Evolutionary conservation across 2,113 vertebrate species (phyloP), one percentile per base, ranked within the genome.

Genomic region (Podarcis muralis): DNA sequence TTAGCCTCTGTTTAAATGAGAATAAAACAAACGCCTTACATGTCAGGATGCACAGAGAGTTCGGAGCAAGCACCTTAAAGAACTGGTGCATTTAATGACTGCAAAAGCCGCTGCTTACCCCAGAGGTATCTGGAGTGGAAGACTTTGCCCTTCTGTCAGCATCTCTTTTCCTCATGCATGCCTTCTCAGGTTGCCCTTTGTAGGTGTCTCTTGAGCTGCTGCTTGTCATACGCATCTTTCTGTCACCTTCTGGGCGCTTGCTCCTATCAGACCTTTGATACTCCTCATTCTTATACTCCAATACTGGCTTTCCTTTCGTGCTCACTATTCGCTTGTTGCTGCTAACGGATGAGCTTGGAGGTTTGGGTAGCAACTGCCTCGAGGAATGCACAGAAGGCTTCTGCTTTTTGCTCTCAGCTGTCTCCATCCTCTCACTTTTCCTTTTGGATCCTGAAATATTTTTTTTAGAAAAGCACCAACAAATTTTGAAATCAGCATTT

Each of bases 351-450:
- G 98, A 97, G 8, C 97, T 95, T 22, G 96, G 90, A 43, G 96
- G 96, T 91, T 98, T 98, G 93, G 98, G 98, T 90, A 97, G 95
- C 74, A 97, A 93, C 53, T 98, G 98, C 75, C 98, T 97, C 0
- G 97, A 94, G 2, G 95, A 93, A 92, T 99, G 98, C 84, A 97
- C 90, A 18, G 98, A 97, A 66, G 97, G 95, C 84, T 99, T 98
- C 2, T 98, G 98, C 85, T 98, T 97, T 93, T 99, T 99, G 85
- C 95, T 94, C 59, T 99, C 98, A 87, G 97, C 89, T 68, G 91
- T 96, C 83, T 98, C 98, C 78, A 98, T 97, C 89, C 97, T 97
- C 32, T 98, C 98, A 11, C 96, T 97, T 97, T 99, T 99, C 91
- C 99, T 98, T 97, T 99, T 99, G 48, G 98, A 98, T 78, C 98